These are phyloP conservation scores for Calliphora vomitoria DNA, from an alignment of 2,888 invertebrate species.

Conservation along the genomic window DNA sequence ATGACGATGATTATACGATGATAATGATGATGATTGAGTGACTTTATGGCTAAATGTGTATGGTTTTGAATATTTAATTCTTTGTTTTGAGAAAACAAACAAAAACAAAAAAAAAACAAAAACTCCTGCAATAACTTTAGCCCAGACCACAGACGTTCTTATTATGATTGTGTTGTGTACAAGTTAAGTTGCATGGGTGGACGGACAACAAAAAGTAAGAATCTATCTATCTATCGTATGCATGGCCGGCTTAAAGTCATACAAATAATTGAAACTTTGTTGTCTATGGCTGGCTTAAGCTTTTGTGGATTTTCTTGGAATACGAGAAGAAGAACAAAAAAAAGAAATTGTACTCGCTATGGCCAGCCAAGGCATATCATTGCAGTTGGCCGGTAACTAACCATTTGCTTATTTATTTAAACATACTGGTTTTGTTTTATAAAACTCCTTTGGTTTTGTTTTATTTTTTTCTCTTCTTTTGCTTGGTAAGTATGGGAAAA, in stretches of 20 bases:
- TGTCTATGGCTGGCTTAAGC: slow-evolving; percentile 36
- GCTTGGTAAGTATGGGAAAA: slow-evolving; percentile 45
- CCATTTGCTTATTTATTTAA: slow-evolving; percentile 17
- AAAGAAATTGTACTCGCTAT: background rate
- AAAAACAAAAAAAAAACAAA: background rate
- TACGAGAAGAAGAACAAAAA: slow-evolving; percentile 17
- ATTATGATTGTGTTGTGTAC: slow-evolving; percentile 57
- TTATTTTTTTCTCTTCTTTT: too few species aligned
- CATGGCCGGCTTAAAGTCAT: slow-evolving; percentile 15
- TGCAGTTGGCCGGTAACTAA: slow-evolving; percentile 31
- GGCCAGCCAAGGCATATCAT: background rate
- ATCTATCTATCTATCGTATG: background rate
- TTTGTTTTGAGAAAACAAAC: slow-evolving; percentile 17
- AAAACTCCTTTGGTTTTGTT: background rate
- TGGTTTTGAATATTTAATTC: slow-evolving; percentile 72
- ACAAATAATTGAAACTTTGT: slow-evolving; percentile 63
- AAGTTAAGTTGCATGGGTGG: slow-evolving; percentile 19
- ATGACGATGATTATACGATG: slow-evolving; percentile 39
- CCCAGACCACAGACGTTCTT: slow-evolving; percentile 70
- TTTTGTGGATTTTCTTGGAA: slow-evolving; percentile 65
- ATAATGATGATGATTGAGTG: slow-evolving; percentile 71
- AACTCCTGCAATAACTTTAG: slow-evolving; percentile 28
- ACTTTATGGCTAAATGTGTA: slow-evolving; percentile 70
- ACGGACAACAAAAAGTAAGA: slow-evolving; percentile 4
- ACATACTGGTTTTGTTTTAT: background rate